Evolutionary conservation across 1,140 invertebrate species (phyloP).

Genomic region (Vollenhovia emeryi): DNA sequence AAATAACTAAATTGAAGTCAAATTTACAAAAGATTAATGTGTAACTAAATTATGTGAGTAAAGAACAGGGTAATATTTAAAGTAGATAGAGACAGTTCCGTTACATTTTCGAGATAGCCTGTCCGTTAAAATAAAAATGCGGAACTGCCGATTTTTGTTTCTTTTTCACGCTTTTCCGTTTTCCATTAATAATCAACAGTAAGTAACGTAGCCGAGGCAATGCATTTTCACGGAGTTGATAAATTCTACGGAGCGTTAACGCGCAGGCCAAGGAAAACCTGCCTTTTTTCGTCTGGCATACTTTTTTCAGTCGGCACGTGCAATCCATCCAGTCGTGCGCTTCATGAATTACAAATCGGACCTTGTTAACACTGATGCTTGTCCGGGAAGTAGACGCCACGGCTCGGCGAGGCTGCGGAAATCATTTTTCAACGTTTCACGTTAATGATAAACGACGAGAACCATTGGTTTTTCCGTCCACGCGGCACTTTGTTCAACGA

Average conservation of each 20-base stretch:
- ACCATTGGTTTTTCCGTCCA: slow-evolving; percentile 9
- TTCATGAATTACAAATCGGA: slow-evolving; percentile 80
- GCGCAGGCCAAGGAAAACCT: neutral
- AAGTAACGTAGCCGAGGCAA: slow-evolving; percentile 47
- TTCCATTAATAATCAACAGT: slow-evolving; percentile 6
- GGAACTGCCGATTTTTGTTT: neutral
- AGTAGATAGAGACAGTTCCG: neutral
- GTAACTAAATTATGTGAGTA: neutral
- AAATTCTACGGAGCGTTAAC: slow-evolving; percentile 48
- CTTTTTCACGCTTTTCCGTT: neutral
- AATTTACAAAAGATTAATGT: neutral
- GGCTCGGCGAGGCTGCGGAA: neutral
- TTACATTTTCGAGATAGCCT: neutral
- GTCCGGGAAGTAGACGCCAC: slow-evolving; percentile 5
- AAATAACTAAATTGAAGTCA: neutral
- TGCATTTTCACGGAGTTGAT: slow-evolving; percentile 60
- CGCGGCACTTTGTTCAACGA: neutral
- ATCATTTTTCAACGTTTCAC: slow-evolving; percentile 53
- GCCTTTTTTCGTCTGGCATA: slow-evolving; percentile 42
- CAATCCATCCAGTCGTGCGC: slow-evolving; percentile 62
- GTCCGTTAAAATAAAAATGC: slow-evolving; percentile 1
- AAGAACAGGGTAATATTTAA: neutral
- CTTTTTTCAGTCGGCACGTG: slow-evolving; percentile 31
- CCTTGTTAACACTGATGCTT: slow-evolving; percentile 61
- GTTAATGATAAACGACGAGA: slow-evolving; percentile 27